Evolutionary conservation across 2,113 vertebrate species (phyloP).

Genomic region (Uropsilus gracilis): DNA sequence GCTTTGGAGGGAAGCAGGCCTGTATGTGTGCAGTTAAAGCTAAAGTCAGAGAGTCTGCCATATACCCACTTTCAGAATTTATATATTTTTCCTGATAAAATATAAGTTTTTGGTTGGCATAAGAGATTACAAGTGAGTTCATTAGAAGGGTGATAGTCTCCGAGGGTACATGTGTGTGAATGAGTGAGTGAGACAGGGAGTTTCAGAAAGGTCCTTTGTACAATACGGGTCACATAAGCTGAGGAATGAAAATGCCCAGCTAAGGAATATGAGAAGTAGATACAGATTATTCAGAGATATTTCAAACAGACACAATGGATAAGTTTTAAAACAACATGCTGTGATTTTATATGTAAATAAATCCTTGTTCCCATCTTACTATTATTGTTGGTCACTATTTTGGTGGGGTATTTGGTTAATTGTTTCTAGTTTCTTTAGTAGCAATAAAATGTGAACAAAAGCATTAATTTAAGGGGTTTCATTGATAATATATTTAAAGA

Average conservation of each 20-base stretch:
- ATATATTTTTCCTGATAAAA: neutral
- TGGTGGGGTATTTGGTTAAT: conserved; percentile 1
- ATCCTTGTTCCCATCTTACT: neutral
- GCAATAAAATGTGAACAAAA: neutral
- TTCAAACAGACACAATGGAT: neutral
- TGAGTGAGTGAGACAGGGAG: neutral
- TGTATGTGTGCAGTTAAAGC: too few relatives aligned
- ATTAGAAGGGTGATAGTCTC: neutral
- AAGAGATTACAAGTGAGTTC: neutral
- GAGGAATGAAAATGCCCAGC: neutral
- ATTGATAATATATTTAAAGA: conserved; percentile 17
- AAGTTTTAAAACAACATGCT: neutral
- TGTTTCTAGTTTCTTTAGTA: neutral
- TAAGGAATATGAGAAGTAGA: neutral
- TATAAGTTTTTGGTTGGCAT: neutral
- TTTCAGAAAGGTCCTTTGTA: neutral
- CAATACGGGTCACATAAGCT: neutral
- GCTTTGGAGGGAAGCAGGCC: too few relatives aligned
- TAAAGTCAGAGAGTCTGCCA: too few relatives aligned
- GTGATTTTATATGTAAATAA: conserved; percentile 14
- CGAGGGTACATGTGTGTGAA: neutral
- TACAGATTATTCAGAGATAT: neutral
- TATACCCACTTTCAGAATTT: neutral
- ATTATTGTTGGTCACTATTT: conserved; percentile 15
- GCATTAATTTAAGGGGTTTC: neutral